phyloP scores from a whole-genome alignment of 2,113 vertebrate species.

The Dryoscopus gambensis region DNA sequence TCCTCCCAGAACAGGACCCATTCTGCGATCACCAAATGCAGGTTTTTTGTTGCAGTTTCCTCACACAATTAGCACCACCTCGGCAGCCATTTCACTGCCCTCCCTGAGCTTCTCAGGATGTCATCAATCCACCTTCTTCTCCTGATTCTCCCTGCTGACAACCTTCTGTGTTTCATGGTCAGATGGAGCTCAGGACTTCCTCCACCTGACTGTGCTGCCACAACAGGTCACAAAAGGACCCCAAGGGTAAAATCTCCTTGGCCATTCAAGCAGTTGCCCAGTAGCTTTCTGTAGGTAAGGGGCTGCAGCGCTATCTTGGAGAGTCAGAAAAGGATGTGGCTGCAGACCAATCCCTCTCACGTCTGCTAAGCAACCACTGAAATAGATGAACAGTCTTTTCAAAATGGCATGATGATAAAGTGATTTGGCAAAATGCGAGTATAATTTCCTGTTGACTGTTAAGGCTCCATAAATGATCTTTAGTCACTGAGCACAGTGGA shows the following conservation, averaged over 20 bases:
- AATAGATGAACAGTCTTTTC: slow-evolving; percentile 36
- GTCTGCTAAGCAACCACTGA: slow-evolving; percentile 51
- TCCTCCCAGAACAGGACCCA: not conserved
- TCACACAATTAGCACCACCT: not conserved
- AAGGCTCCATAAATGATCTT: slow-evolving; percentile 30
- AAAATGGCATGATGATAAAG: slow-evolving; percentile 12
- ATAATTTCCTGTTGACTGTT: slow-evolving; percentile 52
- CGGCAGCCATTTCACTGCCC: not conserved
- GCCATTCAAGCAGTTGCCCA: not conserved
- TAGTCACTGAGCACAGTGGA: slow-evolving; percentile 35
- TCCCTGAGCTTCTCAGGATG: not conserved
- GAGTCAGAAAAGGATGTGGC: not conserved
- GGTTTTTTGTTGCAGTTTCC: not conserved
- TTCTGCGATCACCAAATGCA: accelerated
- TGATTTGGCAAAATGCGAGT: slow-evolving; percentile 35
- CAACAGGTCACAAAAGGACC: not conserved
- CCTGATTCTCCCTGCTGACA: not conserved
- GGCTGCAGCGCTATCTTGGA: not conserved
- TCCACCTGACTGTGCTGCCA: not conserved
- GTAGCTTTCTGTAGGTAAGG: not conserved
- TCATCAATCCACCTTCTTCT: not conserved
- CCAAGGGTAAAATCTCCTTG: not conserved
- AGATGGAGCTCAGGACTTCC: not conserved
- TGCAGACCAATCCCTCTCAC: not conserved
- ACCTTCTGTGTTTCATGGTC: not conserved